Percentiles rank a stretch among this genome's conserved stretches.
Conservation (phyloP, 1,140 invertebrate genomes). For the Plodia interpunctella region DNA sequence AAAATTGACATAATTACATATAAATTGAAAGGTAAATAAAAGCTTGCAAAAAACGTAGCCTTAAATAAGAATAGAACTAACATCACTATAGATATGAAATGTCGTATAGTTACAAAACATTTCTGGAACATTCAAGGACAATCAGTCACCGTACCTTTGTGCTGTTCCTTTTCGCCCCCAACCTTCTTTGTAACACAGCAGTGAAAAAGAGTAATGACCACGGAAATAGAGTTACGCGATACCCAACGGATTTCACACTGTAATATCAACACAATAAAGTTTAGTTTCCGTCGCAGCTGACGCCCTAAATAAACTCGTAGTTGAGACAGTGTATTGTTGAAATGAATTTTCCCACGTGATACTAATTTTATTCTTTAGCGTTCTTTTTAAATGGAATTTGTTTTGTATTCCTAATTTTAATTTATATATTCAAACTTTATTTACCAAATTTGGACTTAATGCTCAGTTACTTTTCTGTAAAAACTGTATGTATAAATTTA, state of each 20-base stretch:
- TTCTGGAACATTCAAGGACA: constrained; percentile 20
- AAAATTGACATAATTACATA: no score
- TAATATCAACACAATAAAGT: constrained; percentile 19
- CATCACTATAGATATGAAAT: constrained; percentile 17
- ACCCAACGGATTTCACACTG: constrained; percentile 19
- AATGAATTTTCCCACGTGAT: constrained; percentile 8
- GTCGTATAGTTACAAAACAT: constrained; percentile 23
- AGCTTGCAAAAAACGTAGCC: constrained; percentile 13
- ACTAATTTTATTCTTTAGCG: constrained; percentile 5
- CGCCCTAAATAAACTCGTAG: constrained; percentile 26
- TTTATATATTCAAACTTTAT: no score
- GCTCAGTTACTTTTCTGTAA: no score
- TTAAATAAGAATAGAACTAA: not conserved
- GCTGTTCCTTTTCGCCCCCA: constrained; percentile 17
- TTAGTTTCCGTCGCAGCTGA: constrained; percentile 13
- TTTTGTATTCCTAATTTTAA: constrained; percentile 7
- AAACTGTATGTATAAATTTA: no score
- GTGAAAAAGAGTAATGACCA: constrained; percentile 36
- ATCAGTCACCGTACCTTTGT: constrained; percentile 24
- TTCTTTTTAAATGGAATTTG: not conserved
- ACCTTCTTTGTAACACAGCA: constrained; percentile 26
- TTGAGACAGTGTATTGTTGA: constrained; percentile 19
- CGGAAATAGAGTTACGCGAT: constrained; percentile 29
- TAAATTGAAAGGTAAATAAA: no score
- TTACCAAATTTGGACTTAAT: no score